Base-by-base conservation (phyloP, 2,888 invertebrate genomes). In the Spatulosminthurus flaviceps region DNA sequence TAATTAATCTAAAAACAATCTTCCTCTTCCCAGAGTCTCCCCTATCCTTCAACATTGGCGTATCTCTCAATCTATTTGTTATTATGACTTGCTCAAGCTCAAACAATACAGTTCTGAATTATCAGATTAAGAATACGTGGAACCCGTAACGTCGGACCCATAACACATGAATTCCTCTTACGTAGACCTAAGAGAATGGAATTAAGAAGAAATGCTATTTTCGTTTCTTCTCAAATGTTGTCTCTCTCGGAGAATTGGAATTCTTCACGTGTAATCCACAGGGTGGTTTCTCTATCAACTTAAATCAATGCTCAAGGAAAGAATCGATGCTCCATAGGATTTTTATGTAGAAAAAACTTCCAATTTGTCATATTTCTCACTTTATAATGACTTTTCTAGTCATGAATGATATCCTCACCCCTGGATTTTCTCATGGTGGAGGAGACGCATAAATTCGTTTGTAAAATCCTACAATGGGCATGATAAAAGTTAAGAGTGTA, bases 181-280 rank as follows among this genome's bases (percentile, higher is more conserved):
- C n/a, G n/a, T n/a, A n/a, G n/a, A n/a, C n/a, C n/a, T n/a, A n/a
- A n/a, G n/a, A n/a, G n/a, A n/a, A 16, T 51, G 51, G 51, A 51
- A 51, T 51, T 51, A 51, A 51, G n/a, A 51, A 19, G 51, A 51
- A 51, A 51, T 51, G n/a, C 51, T 51, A 51, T 51, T 51, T 51
- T 51, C 1, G 51, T 11, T 41, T 41, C 41, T 41, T 41, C 9
- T 41, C n/a, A n/a, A n/a, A n/a, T n/a, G n/a, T n/a, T n/a, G n/a
- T n/a, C n/a, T n/a, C n/a, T n/a, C 51, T 51, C 16, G 16, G 51
- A 51, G 5, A 51, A 51, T 51, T 51, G 51, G 51, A 51, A 51
- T 51, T 51, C 51, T 16, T 1, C 5, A 11, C 51, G 51, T 51
- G 51, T 51, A 51, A 51, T 51, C 51, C 51, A 51, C 51, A n/a